Evolutionary conservation across 2,113 vertebrate species (phyloP).

Genomic region (Mungos mungo): DNA sequence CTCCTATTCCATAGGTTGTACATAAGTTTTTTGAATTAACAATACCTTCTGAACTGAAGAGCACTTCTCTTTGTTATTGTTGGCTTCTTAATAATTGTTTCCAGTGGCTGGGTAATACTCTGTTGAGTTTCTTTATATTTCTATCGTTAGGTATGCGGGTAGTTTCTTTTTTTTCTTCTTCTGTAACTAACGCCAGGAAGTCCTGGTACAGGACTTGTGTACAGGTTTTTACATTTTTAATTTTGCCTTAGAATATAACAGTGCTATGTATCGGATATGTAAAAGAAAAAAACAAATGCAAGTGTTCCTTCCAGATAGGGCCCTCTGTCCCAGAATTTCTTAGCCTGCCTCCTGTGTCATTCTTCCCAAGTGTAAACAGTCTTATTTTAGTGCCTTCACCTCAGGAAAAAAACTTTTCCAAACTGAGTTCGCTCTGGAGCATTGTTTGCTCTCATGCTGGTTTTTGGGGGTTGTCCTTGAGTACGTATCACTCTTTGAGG

Average conservation of each 20-base stretch:
- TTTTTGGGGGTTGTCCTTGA: neutral
- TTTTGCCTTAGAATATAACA: neutral
- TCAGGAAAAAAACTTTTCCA: neutral
- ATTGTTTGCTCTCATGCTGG: neutral
- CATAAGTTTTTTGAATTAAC: neutral
- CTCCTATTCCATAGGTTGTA: neutral
- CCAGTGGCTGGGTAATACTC: neutral
- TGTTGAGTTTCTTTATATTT: neutral
- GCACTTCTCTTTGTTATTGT: neutral
- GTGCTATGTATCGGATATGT: neutral
- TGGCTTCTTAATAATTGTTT: neutral
- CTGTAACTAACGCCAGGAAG: neutral
- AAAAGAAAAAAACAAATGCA: neutral
- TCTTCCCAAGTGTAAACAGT: neutral
- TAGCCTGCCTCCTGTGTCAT: neutral
- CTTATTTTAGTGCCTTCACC: neutral
- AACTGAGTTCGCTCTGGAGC: neutral
- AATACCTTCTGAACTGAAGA: slow-evolving; percentile 15
- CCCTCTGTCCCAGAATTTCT: neutral
- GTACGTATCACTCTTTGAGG: neutral
- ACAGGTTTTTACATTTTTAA: neutral
- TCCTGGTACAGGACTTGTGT: no score
- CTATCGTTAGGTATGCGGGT: neutral
- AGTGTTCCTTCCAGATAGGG: neutral
- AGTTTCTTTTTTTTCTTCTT: slow-evolving; percentile 26